These are phyloP conservation scores for Stictocephala bisonia DNA, from an alignment of 2,888 invertebrate genomes.

Conservation along the genomic window DNA sequence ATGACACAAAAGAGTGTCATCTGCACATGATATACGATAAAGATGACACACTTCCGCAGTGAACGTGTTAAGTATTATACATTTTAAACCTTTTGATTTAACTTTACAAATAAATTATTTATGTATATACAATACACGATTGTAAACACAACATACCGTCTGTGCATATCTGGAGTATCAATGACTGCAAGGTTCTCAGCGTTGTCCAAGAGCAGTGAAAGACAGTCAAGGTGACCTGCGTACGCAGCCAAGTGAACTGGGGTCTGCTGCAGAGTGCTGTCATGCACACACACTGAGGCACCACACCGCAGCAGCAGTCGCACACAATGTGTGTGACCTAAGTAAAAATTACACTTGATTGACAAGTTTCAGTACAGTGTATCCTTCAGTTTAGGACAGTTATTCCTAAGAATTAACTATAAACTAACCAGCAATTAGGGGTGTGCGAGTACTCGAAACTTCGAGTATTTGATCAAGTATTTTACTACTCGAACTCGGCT, in stretches of 20 bases:
- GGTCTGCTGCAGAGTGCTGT: slow-evolving; percentile 64
- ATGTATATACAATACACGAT: too few species aligned
- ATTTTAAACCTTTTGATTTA: not conserved
- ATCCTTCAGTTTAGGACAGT: too few species aligned
- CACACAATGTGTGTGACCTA: slow-evolving; percentile 69
- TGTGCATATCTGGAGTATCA: slow-evolving; percentile 64
- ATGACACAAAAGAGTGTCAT: not conserved
- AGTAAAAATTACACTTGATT: not conserved
- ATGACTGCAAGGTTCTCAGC: slow-evolving; percentile 65
- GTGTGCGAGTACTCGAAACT: too few species aligned
- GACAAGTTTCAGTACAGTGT: slow-evolving; percentile 3
- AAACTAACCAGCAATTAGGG: too few species aligned
- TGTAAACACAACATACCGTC: too few species aligned
- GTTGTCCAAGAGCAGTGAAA: slow-evolving; percentile 68
- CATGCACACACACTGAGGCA: slow-evolving; percentile 68
- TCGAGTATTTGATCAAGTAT: too few species aligned
- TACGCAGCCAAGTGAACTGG: slow-evolving; percentile 68
- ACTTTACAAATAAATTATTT: too few species aligned
- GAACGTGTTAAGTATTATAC: not conserved
- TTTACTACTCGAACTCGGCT: too few species aligned
- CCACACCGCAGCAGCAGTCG: slow-evolving; percentile 69
- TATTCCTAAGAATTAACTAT: too few species aligned
- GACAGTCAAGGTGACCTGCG: slow-evolving; percentile 69
- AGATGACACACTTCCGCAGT: too few species aligned
- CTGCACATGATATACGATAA: too few species aligned